These are phyloP conservation scores for Proisotoma minuta DNA, from an alignment of 2,888 invertebrate species.

Conservation along the genomic window DNA sequence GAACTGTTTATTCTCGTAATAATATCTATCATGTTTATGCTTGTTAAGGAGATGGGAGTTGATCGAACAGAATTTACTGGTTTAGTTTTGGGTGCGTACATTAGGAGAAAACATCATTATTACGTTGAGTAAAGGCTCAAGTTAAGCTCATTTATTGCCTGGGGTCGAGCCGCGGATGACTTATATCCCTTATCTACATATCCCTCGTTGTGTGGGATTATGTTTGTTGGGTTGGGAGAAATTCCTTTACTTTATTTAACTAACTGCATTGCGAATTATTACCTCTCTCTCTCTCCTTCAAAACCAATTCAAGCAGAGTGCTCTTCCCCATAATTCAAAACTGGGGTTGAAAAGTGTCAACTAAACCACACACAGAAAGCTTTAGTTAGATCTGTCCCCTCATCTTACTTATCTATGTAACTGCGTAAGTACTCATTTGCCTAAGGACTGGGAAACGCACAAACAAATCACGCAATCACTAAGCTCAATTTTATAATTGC, in stretches of 20 bases:
- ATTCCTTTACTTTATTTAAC: conserved; percentile 7
- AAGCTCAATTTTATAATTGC: too few species aligned
- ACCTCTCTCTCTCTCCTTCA: conserved; percentile 13
- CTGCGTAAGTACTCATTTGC: too few species aligned
- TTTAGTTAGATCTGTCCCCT: too few species aligned
- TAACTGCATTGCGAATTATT: conserved; percentile 14
- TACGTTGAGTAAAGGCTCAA: conserved; percentile 16
- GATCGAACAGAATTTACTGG: too few species aligned
- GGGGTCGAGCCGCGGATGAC: conserved; percentile 4
- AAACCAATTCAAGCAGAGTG: conserved; percentile 25
- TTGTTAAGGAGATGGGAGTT: too few species aligned
- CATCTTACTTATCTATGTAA: too few species aligned
- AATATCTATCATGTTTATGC: too few species aligned
- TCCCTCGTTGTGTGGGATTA: not conserved
- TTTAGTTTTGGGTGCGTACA: conserved; percentile 6
- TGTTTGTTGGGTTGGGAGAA: not conserved
- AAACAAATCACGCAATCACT: too few species aligned
- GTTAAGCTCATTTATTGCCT: conserved; percentile 9
- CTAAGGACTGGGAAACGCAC: too few species aligned
- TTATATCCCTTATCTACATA: conserved; percentile 11
- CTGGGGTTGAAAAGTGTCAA: conserved; percentile 22
- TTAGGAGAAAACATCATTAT: conserved; percentile 16
- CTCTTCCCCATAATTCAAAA: conserved; percentile 24
- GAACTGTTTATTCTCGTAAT: too few species aligned
- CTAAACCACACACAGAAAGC: conserved; percentile 14